Base-by-base conservation (phyloP, 2,888 invertebrate species). In the Drosophila niveifrons region DNA sequence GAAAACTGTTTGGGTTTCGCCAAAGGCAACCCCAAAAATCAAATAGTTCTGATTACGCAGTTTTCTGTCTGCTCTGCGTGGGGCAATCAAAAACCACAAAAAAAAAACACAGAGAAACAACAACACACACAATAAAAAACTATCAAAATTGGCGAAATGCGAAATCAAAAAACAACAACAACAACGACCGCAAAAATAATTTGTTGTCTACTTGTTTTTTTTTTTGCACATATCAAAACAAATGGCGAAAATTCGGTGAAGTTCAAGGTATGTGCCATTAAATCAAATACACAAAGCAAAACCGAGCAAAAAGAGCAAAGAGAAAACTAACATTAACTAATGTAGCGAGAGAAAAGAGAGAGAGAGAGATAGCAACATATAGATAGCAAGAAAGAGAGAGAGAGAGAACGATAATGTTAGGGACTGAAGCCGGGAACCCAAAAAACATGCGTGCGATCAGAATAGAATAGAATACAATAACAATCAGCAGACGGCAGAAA, bases 211-310 rank as follows among this genome's bases (percentile, higher is more conserved):
- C 4, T n/a, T 10, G 18, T 47, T 43, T 50, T 48, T 71, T 68
- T 70, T 83, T 75, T 64, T 70, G 73, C 87, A 84, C 63, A 80
- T 69, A 85, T 82, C 86, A 89, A 86, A 89, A 88, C 83, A 89
- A 88, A 88, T 84, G 67, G 71, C 76, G 68, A 89, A 91, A 90
- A 90, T 90, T 87, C 87, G 90, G 91, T 90, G 90, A 91, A 90
- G 90, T 90, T 90, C 90, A 90, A 90, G 90, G 91, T 91, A 82
- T 89, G 63, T 73, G 80, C 76, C 73, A 87, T 82, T 86, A 73
- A 70, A 82, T 70, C 34, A 75, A 64, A 47, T 65, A 71, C 50
- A 69, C 39, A 73, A 66, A 67, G 61, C 46, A 66, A 68, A 64
- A 64, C 43, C 31, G 46, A 31, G 62, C n/a, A 39, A 44, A 56